Conservation (phyloP, 2,113 vertebrate genomes). For the Cavia porcellus region DNA sequence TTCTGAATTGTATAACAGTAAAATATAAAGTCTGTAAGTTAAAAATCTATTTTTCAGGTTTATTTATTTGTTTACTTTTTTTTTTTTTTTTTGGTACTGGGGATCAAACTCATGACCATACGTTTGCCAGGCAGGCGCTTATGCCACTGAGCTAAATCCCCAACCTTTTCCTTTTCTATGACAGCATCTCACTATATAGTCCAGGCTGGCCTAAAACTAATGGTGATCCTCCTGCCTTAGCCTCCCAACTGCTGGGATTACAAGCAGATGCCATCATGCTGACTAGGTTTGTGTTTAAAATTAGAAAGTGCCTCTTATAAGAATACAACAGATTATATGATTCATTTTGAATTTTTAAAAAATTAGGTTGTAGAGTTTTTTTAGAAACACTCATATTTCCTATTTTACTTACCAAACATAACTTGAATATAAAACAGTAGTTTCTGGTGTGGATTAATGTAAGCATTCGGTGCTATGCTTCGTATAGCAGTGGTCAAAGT, state of each 20-base stretch:
- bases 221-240: background rate
- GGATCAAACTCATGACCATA: too few species aligned
- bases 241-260: background rate
- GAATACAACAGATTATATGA: background rate
- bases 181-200: background rate
- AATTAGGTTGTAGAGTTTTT: background rate
- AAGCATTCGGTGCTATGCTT: background rate
- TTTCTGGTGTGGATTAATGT: background rate
- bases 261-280: background rate
- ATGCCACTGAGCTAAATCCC: too few species aligned
- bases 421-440: background rate
- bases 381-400: background rate
- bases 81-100: too few species aligned
- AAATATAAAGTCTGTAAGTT: background rate
- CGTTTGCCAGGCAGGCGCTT: too few species aligned
- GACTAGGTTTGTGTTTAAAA: background rate
- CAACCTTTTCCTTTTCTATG: too few species aligned
- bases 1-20: background rate
- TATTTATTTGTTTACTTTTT: background rate
- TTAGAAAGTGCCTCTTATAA: constrained; percentile 10
- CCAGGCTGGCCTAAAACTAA: background rate
- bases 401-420: background rate
- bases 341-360: background rate
- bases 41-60: background rate
- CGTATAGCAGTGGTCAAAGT: background rate